Evolutionary conservation across 2,797 vertebrate species (phyloP).

Genomic region (Hemitrygon akajei): DNA sequence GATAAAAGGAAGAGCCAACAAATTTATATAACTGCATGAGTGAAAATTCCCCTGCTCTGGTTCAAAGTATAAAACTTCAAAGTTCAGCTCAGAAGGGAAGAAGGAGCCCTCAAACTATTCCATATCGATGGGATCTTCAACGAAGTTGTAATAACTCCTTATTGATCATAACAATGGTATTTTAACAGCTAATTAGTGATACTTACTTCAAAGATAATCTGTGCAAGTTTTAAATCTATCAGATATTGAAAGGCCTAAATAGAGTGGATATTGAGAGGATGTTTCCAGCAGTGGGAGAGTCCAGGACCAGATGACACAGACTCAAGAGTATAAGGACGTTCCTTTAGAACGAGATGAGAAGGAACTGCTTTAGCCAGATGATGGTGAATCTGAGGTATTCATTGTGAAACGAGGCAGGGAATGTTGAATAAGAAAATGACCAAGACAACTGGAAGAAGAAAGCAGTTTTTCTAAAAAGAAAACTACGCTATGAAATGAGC

Average conservation of each 20-base stretch:
- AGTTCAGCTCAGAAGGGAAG: neutral
- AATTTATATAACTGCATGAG: too few species aligned
- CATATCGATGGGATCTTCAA: neutral
- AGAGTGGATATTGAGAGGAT: too few species aligned
- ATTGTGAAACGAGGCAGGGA: neutral
- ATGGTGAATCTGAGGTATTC: too few species aligned
- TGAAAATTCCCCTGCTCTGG: too few species aligned
- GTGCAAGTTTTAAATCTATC: neutral
- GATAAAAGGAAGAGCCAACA: neutral
- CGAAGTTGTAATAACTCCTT: neutral
- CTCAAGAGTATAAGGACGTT: too few species aligned
- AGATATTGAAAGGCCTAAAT: too few species aligned
- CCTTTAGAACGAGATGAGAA: too few species aligned
- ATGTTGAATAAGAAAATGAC: neutral
- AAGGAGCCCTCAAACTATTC: neutral
- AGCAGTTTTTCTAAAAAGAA: neutral
- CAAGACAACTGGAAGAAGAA: neutral
- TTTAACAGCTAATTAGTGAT: neutral
- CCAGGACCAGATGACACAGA: too few species aligned
- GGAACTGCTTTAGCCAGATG: too few species aligned
- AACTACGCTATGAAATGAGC: too few species aligned
- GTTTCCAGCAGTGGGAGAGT: too few species aligned
- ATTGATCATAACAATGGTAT: neutral
- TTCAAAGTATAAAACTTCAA: neutral
- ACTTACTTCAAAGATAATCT: neutral